Percentiles rank a stretch among this genome's conserved stretches.
Evolutionary conservation across 64 coral and sea anemone species (phyloP).

Genomic region (Acropora yongei): DNA sequence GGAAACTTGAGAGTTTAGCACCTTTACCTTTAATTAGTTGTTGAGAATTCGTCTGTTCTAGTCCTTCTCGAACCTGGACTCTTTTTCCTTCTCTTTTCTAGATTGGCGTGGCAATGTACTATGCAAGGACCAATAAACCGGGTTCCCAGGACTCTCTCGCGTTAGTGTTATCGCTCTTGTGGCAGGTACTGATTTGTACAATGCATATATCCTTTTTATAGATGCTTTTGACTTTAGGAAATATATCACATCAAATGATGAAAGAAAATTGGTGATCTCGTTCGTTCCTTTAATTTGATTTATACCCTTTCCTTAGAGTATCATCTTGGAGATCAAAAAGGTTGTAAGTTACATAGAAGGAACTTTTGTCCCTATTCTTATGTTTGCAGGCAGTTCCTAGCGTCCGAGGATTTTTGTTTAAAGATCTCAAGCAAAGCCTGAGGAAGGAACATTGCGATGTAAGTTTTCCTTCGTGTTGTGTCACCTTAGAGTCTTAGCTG

Average conservation of each 20-base stretch:
- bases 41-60: too few species aligned
- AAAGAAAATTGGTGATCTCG: too few species aligned
- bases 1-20: too few species aligned
- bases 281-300: too few species aligned
- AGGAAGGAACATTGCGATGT: conserved; percentile 97
- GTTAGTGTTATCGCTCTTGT: conserved; percentile 85
- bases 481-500: too few species aligned
- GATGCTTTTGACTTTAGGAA: not conserved
- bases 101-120: conserved; percentile 98
- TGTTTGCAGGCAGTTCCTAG: conserved; percentile 89
- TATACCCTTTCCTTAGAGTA: too few species aligned
- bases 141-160: conserved; percentile 88
- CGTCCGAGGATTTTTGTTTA: conserved; percentile 87
- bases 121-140: conserved; percentile 87
- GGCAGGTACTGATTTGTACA: conserved; percentile 68
- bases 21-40: too few species aligned
- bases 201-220: not conserved
- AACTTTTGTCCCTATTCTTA: not conserved
- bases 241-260: not conserved
- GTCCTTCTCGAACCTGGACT: too few species aligned
- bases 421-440: conserved; percentile 93
- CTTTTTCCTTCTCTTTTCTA: not conserved
- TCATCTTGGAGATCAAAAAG: too few species aligned
- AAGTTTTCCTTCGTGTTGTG: conserved; percentile 7
- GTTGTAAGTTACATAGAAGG: too few species aligned